These are phyloP conservation scores for Sinella curviseta DNA, from an alignment of 1,140 invertebrate genomes.

Conservation along the genomic window DNA sequence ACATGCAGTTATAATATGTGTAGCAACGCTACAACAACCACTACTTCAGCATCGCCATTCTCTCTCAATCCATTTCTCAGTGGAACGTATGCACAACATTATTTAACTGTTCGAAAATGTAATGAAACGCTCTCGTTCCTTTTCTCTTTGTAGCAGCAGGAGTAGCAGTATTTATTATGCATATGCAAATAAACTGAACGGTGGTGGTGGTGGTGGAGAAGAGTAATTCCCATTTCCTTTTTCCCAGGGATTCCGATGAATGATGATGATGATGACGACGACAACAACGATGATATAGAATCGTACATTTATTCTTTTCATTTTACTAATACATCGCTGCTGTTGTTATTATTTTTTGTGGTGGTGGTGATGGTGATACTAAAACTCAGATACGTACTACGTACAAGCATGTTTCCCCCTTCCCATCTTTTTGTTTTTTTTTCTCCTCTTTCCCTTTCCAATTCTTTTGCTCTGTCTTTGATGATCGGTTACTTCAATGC, in stretches of 20 bases:
- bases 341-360: conserved; percentile 5
- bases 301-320: not conserved
- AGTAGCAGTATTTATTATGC: conserved; percentile 15
- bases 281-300: not conserved
- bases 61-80: not conserved
- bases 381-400: no score
- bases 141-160: not conserved
- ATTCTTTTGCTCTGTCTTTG: not conserved
- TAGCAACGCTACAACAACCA: not conserved
- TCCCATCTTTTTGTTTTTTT: not conserved
- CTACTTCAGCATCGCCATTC: not conserved
- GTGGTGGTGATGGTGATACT: no score
- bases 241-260: conserved; percentile 25
- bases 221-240: conserved; percentile 22
- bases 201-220: not conserved
- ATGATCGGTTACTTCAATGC: not conserved
- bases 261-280: not conserved
- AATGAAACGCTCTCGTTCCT: no score
- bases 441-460: not conserved
- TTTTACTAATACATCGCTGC: not conserved
- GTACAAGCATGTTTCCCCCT: not conserved
- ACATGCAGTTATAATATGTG: not conserved
- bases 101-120: not conserved
- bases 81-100: no score
- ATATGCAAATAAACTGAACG: conserved; percentile 16